phyloP scores from a whole-genome alignment of 2,113 vertebrate species.

The Saimiri boliviensis region DNA sequence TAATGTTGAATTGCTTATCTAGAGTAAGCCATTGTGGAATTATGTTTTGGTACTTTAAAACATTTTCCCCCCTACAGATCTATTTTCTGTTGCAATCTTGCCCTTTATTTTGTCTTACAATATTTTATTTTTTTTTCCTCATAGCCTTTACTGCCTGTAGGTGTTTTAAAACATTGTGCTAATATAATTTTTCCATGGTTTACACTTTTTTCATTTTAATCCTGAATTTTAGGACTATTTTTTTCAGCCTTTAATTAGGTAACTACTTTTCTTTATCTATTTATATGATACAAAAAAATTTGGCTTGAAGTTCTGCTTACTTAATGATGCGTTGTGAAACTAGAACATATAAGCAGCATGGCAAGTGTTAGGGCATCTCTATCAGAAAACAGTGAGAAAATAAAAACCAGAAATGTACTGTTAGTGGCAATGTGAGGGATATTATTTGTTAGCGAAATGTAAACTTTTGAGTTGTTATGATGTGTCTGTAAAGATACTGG shows the following conservation, averaged over 20 bases:
- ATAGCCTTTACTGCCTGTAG: not conserved
- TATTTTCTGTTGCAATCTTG: conserved; percentile 22
- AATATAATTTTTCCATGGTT: conserved; percentile 15
- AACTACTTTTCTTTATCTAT: not conserved
- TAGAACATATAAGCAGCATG: not conserved
- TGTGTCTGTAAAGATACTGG: conserved; percentile 5
- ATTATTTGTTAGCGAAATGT: not conserved
- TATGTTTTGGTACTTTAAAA: conserved; percentile 10
- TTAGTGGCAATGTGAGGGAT: not conserved
- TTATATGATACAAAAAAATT: not conserved
- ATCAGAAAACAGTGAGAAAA: conserved; percentile 32
- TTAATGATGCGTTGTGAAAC: not conserved
- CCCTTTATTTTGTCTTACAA: conserved; percentile 37
- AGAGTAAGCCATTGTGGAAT: not conserved
- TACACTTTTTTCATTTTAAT: not conserved
- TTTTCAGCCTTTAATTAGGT: not conserved
- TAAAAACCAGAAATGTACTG: not conserved
- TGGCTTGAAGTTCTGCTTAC: conserved; percentile 9
- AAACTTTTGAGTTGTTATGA: not conserved
- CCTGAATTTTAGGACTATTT: not conserved
- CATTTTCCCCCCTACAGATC: not conserved
- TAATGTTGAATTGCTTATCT: not conserved
- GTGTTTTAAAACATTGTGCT: conserved; percentile 21
- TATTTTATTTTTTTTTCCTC: conserved; percentile 38
- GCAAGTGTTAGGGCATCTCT: not conserved